Evolutionary conservation across 2,113 vertebrate species (phyloP), one percentile per base, ranked within the genome.

Genomic region (Siphamia tubifer): DNA sequence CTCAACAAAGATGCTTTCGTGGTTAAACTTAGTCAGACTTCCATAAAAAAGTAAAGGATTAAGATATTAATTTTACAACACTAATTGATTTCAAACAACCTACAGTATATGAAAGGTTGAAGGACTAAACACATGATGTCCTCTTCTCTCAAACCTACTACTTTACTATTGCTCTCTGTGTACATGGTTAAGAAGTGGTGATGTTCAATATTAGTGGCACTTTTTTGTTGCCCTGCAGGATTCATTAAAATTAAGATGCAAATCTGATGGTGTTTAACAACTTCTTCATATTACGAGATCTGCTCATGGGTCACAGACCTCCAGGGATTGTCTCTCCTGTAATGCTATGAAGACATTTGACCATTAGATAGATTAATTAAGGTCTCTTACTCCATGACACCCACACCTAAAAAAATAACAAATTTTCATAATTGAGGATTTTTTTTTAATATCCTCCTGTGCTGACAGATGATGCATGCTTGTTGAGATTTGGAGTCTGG

Each of bases 311-410:
- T 84, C 78, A 57, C 61, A 48, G 58, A 58, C 28, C 80, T 73
- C 12, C 0, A 3, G 53, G 76, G 79, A 61, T 61, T 45, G 40
- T 75, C 54, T 38, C 35, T 68, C 68, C 71, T 74, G 47, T 24
- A 78, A 73, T 35, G 66, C 60, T 21, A 35, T 28, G 62, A 55
- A 44, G 49, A 82, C 48, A 54, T 83, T 73, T 69, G 82, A 82
- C 75, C 82, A 65, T 81, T 61, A 79, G 62, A 77, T 38, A 56
- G 81, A 84, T 85, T 87, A 81, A 84, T 83, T 82, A 79, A 73
- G 74, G 69, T 60, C 74, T 80, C 47, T 74, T 74, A 54, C 74
- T 73, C 67, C 61, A 62, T 56, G 74, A 74, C 68, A 81, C 61
- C 39, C 48, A 58, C 70, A 38, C 63, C 81, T 82, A 53, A 80